A percentile compares a stretch with the other conserved stretches of the same genome.
These are phyloP conservation scores for Ecliptopera silaceata DNA, from an alignment of 2,888 invertebrate genomes.

Conservation along the genomic window DNA sequence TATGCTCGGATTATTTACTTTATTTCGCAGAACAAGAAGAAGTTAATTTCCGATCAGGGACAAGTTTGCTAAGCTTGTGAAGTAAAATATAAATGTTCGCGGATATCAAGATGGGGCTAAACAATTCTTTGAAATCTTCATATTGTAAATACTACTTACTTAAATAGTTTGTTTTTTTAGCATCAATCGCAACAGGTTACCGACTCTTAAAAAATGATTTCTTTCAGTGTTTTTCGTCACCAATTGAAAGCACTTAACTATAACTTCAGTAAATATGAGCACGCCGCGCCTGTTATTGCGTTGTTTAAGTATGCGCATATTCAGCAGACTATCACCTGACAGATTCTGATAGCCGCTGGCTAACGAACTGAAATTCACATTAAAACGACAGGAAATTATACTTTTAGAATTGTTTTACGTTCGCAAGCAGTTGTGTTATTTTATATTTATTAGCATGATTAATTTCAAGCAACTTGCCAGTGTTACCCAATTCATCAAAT, in stretches of 20 bases:
- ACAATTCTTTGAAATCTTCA: no score
- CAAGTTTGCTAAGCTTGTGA: no score
- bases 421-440: background rate
- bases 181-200: no score
- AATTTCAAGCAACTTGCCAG: background rate
- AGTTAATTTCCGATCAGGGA: no score
- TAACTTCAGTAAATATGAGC: background rate
- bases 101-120: no score
- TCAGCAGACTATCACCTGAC: constrained; percentile 1
- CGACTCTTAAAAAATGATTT: background rate
- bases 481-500: no score
- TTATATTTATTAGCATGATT: background rate
- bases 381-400: background rate
- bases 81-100: no score
- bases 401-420: background rate
- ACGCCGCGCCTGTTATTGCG: constrained; percentile 10
- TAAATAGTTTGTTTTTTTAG: no score
- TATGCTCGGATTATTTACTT: no score
- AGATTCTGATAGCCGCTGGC: background rate
- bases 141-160: no score
- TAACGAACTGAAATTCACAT: constrained; percentile 14
- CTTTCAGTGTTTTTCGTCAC: background rate
- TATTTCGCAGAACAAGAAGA: no score
- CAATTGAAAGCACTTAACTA: background rate
- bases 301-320: constrained; percentile 24